Conservation (phyloP, 1,140 invertebrate genomes). For the Anthonomus grandis region DNA sequence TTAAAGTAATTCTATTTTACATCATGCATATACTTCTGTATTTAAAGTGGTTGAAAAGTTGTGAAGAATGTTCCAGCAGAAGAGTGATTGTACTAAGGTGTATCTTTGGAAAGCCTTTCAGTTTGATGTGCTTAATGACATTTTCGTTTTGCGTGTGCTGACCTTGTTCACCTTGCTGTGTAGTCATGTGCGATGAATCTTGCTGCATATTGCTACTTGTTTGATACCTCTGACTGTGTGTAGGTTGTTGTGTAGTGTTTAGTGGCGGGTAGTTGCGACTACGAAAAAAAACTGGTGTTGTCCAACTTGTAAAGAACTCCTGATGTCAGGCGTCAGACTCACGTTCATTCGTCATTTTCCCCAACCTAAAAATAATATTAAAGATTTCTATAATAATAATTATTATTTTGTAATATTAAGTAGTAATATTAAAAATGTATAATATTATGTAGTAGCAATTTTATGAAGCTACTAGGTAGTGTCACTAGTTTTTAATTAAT, state of each 20-base stretch:
- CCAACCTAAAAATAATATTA: conserved; percentile 11
- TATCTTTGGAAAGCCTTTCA: no score
- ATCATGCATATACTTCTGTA: no score
- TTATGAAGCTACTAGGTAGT: no score
- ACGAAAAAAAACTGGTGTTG: not conserved
- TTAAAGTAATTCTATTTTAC: no score
- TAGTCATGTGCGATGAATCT: not conserved
- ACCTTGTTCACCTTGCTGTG: not conserved
- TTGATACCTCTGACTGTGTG: not conserved
- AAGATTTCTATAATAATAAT: conserved; percentile 14
- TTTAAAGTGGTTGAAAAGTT: no score
- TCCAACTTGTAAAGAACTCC: conserved; percentile 1
- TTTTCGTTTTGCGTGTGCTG: not conserved
- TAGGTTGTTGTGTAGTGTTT: not conserved
- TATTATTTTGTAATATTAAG: conserved; percentile 10
- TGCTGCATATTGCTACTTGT: not conserved
- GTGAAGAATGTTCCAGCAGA: no score
- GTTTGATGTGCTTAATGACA: not conserved
- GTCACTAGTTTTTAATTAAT: conserved; percentile 11
- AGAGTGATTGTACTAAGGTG: no score
- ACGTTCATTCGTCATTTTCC: conserved; percentile 8
- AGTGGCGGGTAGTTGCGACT: not conserved
- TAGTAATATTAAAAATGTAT: no score
- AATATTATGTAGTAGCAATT: no score
- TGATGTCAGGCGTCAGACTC: conserved; percentile 4